Evolutionary conservation across 1,140 invertebrate species (phyloP).

Genomic region (Drosophila orena): DNA sequence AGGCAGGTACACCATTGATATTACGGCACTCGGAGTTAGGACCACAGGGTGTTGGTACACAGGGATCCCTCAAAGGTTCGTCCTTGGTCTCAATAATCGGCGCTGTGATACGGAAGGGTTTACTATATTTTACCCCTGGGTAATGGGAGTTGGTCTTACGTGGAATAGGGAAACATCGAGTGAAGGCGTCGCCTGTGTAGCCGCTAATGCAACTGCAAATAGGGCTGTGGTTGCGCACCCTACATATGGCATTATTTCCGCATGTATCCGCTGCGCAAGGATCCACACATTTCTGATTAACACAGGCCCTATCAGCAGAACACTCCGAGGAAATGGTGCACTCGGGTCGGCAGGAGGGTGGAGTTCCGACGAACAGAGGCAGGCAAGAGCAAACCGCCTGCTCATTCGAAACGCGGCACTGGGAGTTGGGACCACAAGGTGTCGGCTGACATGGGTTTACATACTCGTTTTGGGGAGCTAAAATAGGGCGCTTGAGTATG

Average conservation of each 20-base stretch:
- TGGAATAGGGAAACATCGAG: constrained; percentile 87
- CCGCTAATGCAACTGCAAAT: constrained; percentile 88
- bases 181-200: constrained; percentile 89
- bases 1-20: constrained; percentile 89
- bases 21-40: constrained; percentile 92
- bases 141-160: constrained; percentile 85
- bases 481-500: constrained; percentile 47
- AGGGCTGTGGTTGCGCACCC: constrained; percentile 90
- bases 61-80: constrained; percentile 87
- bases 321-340: constrained; percentile 89
- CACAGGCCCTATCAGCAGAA: constrained; percentile 87
- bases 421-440: constrained; percentile 88
- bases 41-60: constrained; percentile 92
- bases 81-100: constrained; percentile 88
- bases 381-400: constrained; percentile 89
- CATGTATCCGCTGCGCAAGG: constrained; percentile 89
- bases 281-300: constrained; percentile 89
- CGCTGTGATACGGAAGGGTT: constrained; percentile 85
- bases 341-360: constrained; percentile 88
- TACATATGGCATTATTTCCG: constrained; percentile 89
- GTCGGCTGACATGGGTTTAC: constrained; percentile 88
- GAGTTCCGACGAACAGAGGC: constrained; percentile 87
- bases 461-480: constrained; percentile 79
- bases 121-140: background rate
- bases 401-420: constrained; percentile 87